These are phyloP conservation scores for Hemicrepidius hirtus DNA, from an alignment of 2,888 invertebrate species.

Conservation along the genomic window DNA sequence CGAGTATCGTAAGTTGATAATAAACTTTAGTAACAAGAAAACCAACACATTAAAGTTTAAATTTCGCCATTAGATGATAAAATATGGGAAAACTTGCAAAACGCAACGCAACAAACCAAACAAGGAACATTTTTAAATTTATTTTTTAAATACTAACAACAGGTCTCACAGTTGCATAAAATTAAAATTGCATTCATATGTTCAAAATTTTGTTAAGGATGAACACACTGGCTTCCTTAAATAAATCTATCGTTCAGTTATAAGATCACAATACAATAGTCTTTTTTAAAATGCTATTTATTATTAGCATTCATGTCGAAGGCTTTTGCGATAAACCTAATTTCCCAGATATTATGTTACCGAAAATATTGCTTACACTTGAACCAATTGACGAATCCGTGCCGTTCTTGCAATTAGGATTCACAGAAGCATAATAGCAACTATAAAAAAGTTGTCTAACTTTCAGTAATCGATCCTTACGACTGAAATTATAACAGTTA, in stretches of 20 bases:
- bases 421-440: slow-evolving; percentile 75
- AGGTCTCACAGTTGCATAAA: background rate
- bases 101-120: too few relatives aligned
- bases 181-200: background rate
- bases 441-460: slow-evolving; percentile 76
- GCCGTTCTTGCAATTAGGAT: slow-evolving; percentile 73
- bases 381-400: slow-evolving; percentile 73
- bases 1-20: background rate
- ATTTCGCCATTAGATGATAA: too few relatives aligned
- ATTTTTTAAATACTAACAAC: background rate
- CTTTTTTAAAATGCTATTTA: slow-evolving; percentile 7
- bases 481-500: slow-evolving; percentile 65
- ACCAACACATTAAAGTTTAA: slow-evolving; percentile 1
- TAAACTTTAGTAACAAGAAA: background rate
- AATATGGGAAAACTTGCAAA: too few relatives aligned
- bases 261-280: slow-evolving; percentile 25
- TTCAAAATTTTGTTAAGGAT: slow-evolving; percentile 11
- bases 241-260: background rate
- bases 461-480: slow-evolving; percentile 73
- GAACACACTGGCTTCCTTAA: slow-evolving; percentile 31
- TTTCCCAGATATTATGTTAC: slow-evolving; percentile 75
- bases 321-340: slow-evolving; percentile 69
- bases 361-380: slow-evolving; percentile 66
- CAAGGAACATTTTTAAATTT: too few relatives aligned
- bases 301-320: slow-evolving; percentile 17